These are phyloP conservation scores for Emydocephalus ijimae DNA, from an alignment of 2,113 vertebrate genomes.

Conservation along the genomic window DNA sequence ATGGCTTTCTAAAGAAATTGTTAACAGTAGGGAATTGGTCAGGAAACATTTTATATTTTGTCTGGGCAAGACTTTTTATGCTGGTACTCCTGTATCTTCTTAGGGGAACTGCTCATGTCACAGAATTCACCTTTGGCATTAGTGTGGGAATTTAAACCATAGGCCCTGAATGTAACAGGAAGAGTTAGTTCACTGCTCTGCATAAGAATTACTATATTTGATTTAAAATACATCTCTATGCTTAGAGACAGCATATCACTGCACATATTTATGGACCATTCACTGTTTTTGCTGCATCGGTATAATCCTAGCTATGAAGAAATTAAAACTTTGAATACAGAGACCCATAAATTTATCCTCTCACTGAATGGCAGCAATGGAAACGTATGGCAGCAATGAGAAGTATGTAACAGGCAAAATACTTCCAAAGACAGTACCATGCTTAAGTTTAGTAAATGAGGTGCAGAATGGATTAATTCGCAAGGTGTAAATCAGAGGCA, in stretches of 20 bases:
- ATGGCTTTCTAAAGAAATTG: not conserved
- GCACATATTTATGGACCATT: not conserved
- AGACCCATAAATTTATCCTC: not conserved
- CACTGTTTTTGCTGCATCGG: not conserved
- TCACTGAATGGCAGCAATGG: not conserved
- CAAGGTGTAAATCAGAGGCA: not conserved
- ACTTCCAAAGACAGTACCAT: not conserved
- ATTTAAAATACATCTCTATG: slow-evolving; percentile 34
- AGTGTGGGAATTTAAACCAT: not conserved
- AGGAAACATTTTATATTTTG: not conserved
- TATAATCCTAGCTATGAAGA: not conserved
- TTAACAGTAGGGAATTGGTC: not conserved
- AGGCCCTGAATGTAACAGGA: slow-evolving; percentile 9
- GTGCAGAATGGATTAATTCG: not conserved
- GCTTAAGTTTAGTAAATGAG: not conserved
- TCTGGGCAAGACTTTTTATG: not conserved
- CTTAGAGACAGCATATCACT: slow-evolving; percentile 20
- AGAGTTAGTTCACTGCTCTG: slow-evolving; percentile 1
- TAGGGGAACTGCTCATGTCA: slow-evolving; percentile 15
- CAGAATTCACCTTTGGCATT: slow-evolving; percentile 29
- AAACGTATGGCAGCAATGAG: not conserved
- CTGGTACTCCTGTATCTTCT: not conserved
- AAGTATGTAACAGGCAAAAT: not conserved
- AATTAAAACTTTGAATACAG: not conserved
- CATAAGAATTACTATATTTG: slow-evolving; percentile 20